Conservation (phyloP, 2,797 vertebrate genomes). For the Crenichthys baileyi region DNA sequence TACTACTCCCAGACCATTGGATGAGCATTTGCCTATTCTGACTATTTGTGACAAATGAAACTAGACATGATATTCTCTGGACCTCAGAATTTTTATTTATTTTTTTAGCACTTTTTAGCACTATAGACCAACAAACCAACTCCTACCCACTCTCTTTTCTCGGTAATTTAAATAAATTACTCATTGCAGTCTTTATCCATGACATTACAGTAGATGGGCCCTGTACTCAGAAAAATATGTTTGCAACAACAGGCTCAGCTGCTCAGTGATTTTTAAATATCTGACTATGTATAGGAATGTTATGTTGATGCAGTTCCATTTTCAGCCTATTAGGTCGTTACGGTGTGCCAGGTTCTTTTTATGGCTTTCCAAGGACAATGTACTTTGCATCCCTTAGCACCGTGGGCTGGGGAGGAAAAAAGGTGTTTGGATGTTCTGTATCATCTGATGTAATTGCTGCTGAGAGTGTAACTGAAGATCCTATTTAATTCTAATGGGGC, state of each 20-base stretch:
- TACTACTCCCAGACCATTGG: constrained; percentile 23
- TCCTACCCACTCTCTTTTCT: constrained; percentile 49
- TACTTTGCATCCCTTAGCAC: constrained; percentile 78
- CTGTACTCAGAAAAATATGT: constrained; percentile 42
- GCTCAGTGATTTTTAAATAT: constrained; percentile 67
- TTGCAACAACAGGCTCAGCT: constrained; percentile 39
- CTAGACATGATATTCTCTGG: constrained; percentile 31
- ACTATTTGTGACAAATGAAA: constrained; percentile 20
- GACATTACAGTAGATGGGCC: constrained; percentile 56
- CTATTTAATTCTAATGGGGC: constrained; percentile 46
- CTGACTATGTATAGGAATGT: constrained; percentile 74
- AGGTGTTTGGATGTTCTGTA: constrained; percentile 63
- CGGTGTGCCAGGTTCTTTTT: constrained; percentile 74
- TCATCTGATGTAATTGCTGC: constrained; percentile 70
- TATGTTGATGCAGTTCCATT: constrained; percentile 73
- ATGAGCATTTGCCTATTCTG: constrained; percentile 22
- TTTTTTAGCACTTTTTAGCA: constrained; percentile 20
- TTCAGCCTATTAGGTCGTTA: constrained; percentile 73
- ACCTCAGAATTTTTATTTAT: constrained; percentile 5
- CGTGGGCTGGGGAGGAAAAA: constrained; percentile 48
- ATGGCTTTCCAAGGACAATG: constrained; percentile 72
- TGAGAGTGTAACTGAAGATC: constrained; percentile 64
- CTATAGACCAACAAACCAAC: constrained; percentile 38
- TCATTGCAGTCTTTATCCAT: constrained; percentile 69
- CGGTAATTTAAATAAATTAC: constrained; percentile 63